phyloP scores from a whole-genome alignment of 2,888 invertebrate species.

The Tuberolachnus salignus region DNA sequence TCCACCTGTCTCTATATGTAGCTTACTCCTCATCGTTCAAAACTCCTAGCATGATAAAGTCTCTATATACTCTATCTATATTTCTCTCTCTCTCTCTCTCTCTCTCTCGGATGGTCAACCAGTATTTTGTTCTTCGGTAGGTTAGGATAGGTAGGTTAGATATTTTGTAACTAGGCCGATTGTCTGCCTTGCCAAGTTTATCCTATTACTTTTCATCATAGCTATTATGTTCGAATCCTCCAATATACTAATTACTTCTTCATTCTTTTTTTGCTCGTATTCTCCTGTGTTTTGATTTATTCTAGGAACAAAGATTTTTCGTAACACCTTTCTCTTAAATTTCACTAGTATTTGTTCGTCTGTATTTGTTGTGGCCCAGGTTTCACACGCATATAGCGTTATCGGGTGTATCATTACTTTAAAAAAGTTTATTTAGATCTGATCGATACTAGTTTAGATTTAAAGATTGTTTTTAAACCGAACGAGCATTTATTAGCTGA shows the following conservation, averaged over 20 bases:
- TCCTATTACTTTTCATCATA: background rate
- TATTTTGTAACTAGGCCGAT: background rate
- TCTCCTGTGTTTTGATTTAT: background rate
- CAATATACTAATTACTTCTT: too few relatives aligned
- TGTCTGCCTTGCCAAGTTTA: background rate
- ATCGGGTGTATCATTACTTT: too few relatives aligned
- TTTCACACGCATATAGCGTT: too few relatives aligned
- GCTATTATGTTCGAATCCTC: background rate
- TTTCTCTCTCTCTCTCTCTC: background rate
- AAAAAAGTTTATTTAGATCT: too few relatives aligned
- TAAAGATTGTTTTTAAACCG: too few relatives aligned
- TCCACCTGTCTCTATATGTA: background rate
- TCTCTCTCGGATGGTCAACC: background rate
- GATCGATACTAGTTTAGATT: too few relatives aligned
- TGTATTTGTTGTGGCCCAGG: background rate
- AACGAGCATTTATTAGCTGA: too few relatives aligned
- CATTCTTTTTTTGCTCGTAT: background rate
- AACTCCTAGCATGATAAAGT: background rate
- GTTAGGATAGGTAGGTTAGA: background rate
- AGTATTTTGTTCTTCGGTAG: background rate
- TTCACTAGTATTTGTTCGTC: background rate
- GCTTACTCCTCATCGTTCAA: background rate
- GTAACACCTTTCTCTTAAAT: conserved; percentile 4
- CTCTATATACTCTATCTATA: background rate
- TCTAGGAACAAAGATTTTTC: background rate